These are phyloP conservation scores for Capricornis sumatraensis DNA, from an alignment of 2,113 vertebrate species.

Conservation along the genomic window DNA sequence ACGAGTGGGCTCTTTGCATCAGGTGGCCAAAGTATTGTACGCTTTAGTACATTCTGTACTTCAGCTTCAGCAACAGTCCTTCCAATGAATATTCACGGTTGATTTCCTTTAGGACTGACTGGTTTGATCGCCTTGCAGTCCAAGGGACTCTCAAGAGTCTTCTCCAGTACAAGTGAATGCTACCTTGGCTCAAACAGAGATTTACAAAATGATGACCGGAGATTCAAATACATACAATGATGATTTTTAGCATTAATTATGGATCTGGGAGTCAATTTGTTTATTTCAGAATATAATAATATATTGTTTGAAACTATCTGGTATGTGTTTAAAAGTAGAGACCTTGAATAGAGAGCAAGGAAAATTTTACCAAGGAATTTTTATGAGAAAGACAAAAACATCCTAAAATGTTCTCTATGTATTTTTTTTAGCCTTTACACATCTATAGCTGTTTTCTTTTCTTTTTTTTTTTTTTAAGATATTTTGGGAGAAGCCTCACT, in stretches of 20 bases:
- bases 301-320: not conserved
- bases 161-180: not conserved
- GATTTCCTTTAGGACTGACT: not conserved
- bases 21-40: not conserved
- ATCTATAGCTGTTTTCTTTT: not conserved
- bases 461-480: not conserved
- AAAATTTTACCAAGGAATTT: not conserved
- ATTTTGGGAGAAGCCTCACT: not conserved
- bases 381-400: conserved; percentile 5
- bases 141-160: not conserved
- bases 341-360: not conserved
- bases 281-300: not conserved
- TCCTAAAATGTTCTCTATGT: not conserved
- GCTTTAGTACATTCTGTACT: not conserved
- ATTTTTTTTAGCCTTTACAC: not conserved
- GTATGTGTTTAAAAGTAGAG: not conserved
- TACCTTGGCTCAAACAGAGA: not conserved
- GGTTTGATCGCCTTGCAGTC: not conserved
- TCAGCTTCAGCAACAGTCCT: not conserved
- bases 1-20: not conserved
- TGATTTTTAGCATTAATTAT: not conserved
- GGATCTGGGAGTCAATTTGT: not conserved
- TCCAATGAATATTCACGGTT: not conserved
- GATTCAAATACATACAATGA: too few relatives aligned
- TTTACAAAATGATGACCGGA: not conserved